Base-by-base conservation (phyloP, 2,113 vertebrate species). In the Diphyllodes magnificus region DNA sequence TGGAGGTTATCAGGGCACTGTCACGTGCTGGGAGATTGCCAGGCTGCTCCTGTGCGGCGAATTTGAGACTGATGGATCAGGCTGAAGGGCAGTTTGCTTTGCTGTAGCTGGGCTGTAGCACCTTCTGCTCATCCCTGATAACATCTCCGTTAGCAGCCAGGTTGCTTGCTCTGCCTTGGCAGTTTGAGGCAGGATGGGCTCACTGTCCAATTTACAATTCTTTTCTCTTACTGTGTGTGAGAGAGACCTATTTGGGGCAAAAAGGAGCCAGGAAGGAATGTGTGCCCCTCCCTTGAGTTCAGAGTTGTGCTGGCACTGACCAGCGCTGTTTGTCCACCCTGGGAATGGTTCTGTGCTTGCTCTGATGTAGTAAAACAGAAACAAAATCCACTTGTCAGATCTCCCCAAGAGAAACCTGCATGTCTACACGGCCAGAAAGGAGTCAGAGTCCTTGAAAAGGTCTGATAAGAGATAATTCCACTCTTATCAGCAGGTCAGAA, bases 1-100 rank as follows among this genome's bases (percentile, higher is more conserved):
- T 77, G 56, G 89, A 95, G 79, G 89, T 83, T 96, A 94, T 90
- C 14, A 8, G 93, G 61, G 69, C 65, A 18, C 97, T 96, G 97
- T 94, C 94, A 49, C 82, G 72, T 72, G 86, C 87, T 92, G 8
- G 94, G 95, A 93, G 94, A 50, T 86, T 27, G 39, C 88, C 72
- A 64, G 33, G 7, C 95, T 90, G 60, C 11, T 66, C 87, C 88
- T 56, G 3, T 37, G 49, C 54, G 13, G 72, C 2, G 30, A 57
- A 3, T 71, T 20, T 69, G 70, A n/a, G 33, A 6, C 80, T 59
- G 40, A 45, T 39, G 63, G 66, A 57, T 44, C 14, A 5, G 51
- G 65, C 56, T 13, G 87, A 88, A 91, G 82, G 80, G 65, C 31
- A 40, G 15, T 53, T 61, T 50, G 21, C 79, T 77, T 25, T 42